Conservation (phyloP, 2,888 invertebrate genomes). For the Octodonta nipae region DNA sequence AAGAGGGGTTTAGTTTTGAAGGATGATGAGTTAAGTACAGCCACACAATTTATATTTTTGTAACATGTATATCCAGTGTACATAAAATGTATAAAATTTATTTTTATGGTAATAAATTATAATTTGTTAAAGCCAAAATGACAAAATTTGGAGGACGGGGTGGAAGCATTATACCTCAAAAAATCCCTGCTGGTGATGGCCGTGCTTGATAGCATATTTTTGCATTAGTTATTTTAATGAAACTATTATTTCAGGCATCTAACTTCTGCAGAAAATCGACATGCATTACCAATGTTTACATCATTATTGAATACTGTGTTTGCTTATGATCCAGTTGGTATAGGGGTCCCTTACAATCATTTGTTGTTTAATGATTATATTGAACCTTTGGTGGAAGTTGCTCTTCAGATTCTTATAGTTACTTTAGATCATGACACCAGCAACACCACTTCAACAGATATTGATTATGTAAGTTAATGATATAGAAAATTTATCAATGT, state of each 20-base stretch:
- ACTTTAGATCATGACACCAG: constrained; percentile 88
- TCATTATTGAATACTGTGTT: constrained; percentile 93
- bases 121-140: too few species aligned
- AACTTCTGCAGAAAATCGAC: constrained; percentile 68
- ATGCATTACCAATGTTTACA: constrained; percentile 94
- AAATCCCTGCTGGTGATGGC: too few species aligned
- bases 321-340: constrained; percentile 96
- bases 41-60: too few species aligned
- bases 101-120: too few species aligned
- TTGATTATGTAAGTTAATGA: constrained; percentile 17
- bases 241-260: constrained; percentile 41
- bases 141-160: too few species aligned
- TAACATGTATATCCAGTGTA: too few species aligned
- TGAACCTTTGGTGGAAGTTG: constrained; percentile 87
- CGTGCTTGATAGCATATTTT: too few species aligned
- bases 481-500: too few species aligned
- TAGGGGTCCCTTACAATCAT: constrained; percentile 96
- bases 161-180: too few species aligned
- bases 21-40: too few species aligned
- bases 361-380: constrained; percentile 82
- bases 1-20: too few species aligned
- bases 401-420: constrained; percentile 86
- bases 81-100: too few species aligned
- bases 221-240: constrained; percentile 4
- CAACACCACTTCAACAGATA: constrained; percentile 38